Conservation (phyloP, 2,113 vertebrate species). For the Thermophis baileyi region DNA sequence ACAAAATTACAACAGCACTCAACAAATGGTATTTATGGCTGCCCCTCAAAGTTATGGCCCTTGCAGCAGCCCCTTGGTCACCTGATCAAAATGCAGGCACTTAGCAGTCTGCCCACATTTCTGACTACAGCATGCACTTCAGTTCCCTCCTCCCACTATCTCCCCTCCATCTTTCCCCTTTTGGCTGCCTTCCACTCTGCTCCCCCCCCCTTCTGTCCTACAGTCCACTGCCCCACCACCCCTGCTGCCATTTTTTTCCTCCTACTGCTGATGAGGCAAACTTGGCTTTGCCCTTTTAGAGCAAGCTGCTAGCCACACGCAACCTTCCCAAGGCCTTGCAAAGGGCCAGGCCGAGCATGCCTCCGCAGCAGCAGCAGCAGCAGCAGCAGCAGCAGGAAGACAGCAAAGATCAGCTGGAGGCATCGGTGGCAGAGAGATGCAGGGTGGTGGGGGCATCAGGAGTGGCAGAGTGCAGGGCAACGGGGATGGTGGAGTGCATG, state of each 20-base stretch:
- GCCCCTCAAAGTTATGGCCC: neutral
- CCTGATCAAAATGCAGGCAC: neutral
- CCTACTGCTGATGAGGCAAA: neutral
- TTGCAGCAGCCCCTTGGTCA: neutral
- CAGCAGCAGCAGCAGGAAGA: neutral
- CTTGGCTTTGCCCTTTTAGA: neutral
- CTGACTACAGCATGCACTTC: neutral
- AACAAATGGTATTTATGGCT: neutral
- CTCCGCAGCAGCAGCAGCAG: neutral
- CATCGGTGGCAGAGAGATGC: neutral
- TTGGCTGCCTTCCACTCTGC: neutral
- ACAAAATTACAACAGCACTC: neutral
- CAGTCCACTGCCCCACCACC: neutral
- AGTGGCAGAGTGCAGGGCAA: neutral
- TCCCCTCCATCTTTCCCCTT: neutral
- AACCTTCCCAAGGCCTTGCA: neutral
- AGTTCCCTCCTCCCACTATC: neutral
- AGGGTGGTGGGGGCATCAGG: neutral
- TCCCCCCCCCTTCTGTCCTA: neutral
- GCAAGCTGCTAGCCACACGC: neutral
- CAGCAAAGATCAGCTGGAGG: neutral
- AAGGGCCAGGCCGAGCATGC: neutral
- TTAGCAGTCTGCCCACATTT: neutral
- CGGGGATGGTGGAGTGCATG: neutral
- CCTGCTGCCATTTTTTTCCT: neutral